These are phyloP conservation scores for Coregonus suidteri DNA, from an alignment of 2,797 vertebrate species.

Conservation along the genomic window DNA sequence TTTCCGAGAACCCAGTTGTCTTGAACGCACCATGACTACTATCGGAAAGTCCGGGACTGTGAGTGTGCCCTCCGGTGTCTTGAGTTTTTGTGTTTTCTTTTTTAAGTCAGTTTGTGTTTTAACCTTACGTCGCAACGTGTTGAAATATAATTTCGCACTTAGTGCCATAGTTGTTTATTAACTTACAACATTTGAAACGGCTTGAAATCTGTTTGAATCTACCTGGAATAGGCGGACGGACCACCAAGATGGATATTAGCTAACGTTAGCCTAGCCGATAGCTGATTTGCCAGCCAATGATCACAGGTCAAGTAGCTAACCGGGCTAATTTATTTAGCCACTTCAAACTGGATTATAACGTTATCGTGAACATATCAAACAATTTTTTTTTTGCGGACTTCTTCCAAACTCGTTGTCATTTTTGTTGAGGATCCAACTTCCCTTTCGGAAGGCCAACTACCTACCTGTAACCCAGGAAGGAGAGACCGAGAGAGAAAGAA, in stretches of 20 bases:
- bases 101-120: slow-evolving; percentile 22
- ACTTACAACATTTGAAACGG: slow-evolving; percentile 54
- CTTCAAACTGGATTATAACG: neutral
- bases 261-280: slow-evolving; percentile 54
- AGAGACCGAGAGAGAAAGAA: slow-evolving; percentile 10
- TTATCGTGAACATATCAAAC: neutral
- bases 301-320: slow-evolving; percentile 57
- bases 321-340: slow-evolving; percentile 13
- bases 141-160: neutral
- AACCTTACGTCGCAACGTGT: slow-evolving; percentile 4
- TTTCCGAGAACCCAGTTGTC: too few relatives aligned
- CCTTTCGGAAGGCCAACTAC: slow-evolving; percentile 28
- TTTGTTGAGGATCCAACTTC: neutral
- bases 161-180: neutral
- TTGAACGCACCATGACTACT: slow-evolving; percentile 41
- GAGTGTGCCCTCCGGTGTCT: slow-evolving; percentile 42
- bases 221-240: slow-evolving; percentile 61
- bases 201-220: slow-evolving; percentile 46
- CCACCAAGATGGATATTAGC: slow-evolving; percentile 75
- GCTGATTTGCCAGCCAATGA: slow-evolving; percentile 69
- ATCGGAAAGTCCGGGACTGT: slow-evolving; percentile 65
- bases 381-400: neutral
- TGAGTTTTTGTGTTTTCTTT: slow-evolving; percentile 45
- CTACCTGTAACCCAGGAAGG: slow-evolving; percentile 48
- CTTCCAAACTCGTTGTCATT: slow-evolving; percentile 11